phyloP scores from a whole-genome alignment of 1,140 invertebrate species.

The fruit fly (Drosophila melanogaster) region Release_6_plus_ISO1_MT NT_033777.3:15074501-15075000 shows the following conservation, averaged over 20 bases:
- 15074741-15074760: background rate
- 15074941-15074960: slow-evolving; percentile 41
- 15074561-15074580: slow-evolving; percentile 19
- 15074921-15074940: slow-evolving; percentile 7
- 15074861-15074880: background rate
- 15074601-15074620: background rate
- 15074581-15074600: slow-evolving; percentile 16
- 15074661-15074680: slow-evolving; percentile 1
- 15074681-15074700: background rate
- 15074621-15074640: background rate
- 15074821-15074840: no score
- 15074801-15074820: background rate
- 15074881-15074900: slow-evolving; percentile 2
- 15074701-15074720: background rate
- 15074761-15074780: background rate
- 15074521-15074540: slow-evolving; percentile 38
- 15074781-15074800: background rate
- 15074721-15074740: background rate
- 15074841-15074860: background rate
- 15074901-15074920: slow-evolving; percentile 5
- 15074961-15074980: slow-evolving; percentile 32
- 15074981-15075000: slow-evolving; percentile 46
- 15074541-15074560: slow-evolving; percentile 20
- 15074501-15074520: slow-evolving; percentile 9
- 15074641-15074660: slow-evolving; percentile 20